Evolutionary conservation across 2,888 invertebrate species (phyloP), one percentile per base, ranked within the genome.

Genomic region (Cheilosia scutellata): DNA sequence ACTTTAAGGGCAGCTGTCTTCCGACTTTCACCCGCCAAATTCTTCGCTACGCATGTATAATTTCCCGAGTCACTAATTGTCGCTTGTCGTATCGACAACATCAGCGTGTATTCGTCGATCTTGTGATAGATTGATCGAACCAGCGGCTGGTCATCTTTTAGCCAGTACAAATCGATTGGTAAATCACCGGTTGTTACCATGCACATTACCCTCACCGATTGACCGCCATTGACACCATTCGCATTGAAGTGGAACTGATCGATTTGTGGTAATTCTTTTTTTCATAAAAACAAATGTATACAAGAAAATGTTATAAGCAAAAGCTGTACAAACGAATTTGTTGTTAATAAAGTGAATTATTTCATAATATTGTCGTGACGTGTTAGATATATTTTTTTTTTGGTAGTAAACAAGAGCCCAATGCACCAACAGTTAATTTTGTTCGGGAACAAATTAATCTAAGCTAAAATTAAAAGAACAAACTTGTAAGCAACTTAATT

Each of bases 141-240:
- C 80, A 92, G 84, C 2, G 91, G 90, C 79, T 91, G 89, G 71
- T 92, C 93, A 89, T 94, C 93, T 90, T 94, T 94, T 47, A 93
- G 90, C 94, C 94, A 97, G 87, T 94, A 94, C 80, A 97, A 95
- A 88, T 94, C 94, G 88, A 97, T 94, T 63, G 97, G 97, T 89
- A 96, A 94, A 93, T 97, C 97, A 86, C 97, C 96, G 89, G 95
- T 95, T 87, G 95, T 94, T 88, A 95, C 94, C 88, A 95, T 95
- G 92, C 96, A 96, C 90, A 94, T 92, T 58, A 93, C 92, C 87
- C 93, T 92, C 33, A 93, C 92, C 68, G 93, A 93, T 88, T 93
- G 93, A 57, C 94, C 94, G 80, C 93, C 94, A 89, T 93, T 93
- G 49, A 93, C 92, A 71, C 93, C 93, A 84, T 92, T 93, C 58